These are phyloP conservation scores for Bombus waltoni DNA, from an alignment of 1,140 invertebrate species.

Conservation along the genomic window DNA sequence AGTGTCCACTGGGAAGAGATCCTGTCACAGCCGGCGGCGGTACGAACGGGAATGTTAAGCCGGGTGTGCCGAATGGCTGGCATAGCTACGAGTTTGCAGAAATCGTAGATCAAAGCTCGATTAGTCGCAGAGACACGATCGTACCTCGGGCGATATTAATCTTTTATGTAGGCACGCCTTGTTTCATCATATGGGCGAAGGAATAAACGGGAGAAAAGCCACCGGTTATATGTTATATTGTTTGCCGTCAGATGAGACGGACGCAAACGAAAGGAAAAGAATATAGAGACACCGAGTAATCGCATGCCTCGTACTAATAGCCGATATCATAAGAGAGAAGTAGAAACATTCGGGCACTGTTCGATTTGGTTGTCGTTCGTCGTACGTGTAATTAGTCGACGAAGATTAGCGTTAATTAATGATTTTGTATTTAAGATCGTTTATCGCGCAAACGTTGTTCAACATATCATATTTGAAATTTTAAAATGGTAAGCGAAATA, in stretches of 20 bases:
- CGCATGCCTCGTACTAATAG: neutral
- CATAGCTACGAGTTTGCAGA: slow-evolving; percentile 49
- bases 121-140: slow-evolving; percentile 50
- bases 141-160: slow-evolving; percentile 50
- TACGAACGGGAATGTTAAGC: slow-evolving; percentile 28
- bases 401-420: neutral
- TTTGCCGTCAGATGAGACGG: neutral
- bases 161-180: slow-evolving; percentile 47
- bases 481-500: neutral
- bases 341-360: slow-evolving; percentile 8
- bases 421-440: neutral
- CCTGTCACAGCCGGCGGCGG: slow-evolving; percentile 37
- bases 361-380: neutral
- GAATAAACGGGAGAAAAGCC: slow-evolving; percentile 35
- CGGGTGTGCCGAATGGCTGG: slow-evolving; percentile 54
- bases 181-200: slow-evolving; percentile 35
- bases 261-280: too few relatives aligned
- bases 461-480: neutral
- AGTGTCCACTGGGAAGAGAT: neutral
- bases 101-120: slow-evolving; percentile 53
- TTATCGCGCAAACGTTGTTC: neutral
- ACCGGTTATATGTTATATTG: neutral
- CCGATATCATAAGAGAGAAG: slow-evolving; percentile 1
- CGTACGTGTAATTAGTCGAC: neutral
- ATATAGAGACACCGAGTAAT: neutral